phyloP scores from a whole-genome alignment of 2,888 invertebrate genomes.

The Adelognathus sp. region DNA sequence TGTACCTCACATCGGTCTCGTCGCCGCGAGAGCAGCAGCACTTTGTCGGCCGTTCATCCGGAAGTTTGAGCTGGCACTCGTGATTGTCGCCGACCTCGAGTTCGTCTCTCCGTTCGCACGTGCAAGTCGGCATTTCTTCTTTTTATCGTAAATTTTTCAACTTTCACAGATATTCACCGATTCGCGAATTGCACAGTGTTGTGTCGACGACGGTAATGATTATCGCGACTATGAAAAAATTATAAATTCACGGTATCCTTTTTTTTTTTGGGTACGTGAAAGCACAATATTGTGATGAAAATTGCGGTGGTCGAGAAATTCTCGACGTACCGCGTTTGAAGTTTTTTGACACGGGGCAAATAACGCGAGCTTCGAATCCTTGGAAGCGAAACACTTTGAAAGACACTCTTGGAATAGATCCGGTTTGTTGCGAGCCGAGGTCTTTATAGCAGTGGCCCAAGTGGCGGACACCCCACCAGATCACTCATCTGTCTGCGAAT shows the following conservation, averaged over 20 bases:
- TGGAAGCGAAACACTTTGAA: slow-evolving; percentile 23
- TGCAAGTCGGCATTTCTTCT: slow-evolving; percentile 74
- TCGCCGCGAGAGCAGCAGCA: slow-evolving; percentile 35
- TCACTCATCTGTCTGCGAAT: not conserved
- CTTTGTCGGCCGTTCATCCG: slow-evolving; percentile 44
- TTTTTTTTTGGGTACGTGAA: not conserved
- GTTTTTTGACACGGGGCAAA: not conserved
- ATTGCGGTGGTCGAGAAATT: not conserved
- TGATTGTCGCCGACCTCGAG: slow-evolving; percentile 62
- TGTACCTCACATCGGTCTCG: slow-evolving; percentile 57
- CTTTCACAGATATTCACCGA: not conserved
- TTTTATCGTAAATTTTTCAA: not conserved
- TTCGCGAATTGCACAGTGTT: not conserved
- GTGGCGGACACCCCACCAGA: slow-evolving; percentile 47
- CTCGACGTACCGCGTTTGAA: not conserved
- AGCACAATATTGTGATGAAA: not conserved
- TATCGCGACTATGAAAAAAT: not conserved
- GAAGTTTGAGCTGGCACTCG: slow-evolving; percentile 65
- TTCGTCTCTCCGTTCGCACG: slow-evolving; percentile 64
- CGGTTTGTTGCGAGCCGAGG: slow-evolving; percentile 47
- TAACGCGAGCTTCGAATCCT: not conserved
- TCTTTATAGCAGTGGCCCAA: slow-evolving; percentile 52
- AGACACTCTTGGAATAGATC: slow-evolving; percentile 53
- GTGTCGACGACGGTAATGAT: not conserved
- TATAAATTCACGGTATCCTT: not conserved